Evolutionary conservation across 1,140 invertebrate genomes (phyloP).

Genomic region (Drosophila ohnishii): DNA sequence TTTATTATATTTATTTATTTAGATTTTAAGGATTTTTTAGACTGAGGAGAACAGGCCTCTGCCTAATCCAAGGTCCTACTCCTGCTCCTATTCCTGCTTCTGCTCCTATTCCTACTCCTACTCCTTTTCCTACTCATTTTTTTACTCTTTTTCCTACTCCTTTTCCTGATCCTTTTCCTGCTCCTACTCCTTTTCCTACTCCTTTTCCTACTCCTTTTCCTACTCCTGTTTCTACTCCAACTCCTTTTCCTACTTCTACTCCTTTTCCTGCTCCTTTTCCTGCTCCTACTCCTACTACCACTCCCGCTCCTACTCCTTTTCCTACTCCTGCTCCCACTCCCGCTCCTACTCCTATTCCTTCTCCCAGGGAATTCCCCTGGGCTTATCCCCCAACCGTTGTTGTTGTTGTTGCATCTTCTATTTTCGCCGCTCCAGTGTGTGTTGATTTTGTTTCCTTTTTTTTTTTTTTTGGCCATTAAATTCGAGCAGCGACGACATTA

Average conservation of each 20-base stretch:
- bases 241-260: not conserved
- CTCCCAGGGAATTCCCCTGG: conserved; percentile 11
- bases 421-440: conserved; percentile 8
- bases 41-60: too few relatives aligned
- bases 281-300: not conserved
- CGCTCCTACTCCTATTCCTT: not conserved
- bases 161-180: not conserved
- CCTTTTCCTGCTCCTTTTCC: not conserved
- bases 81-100: not conserved
- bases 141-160: too few relatives aligned
- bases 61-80: conserved; percentile 1
- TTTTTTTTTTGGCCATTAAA: conserved; percentile 47
- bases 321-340: not conserved
- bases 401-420: conserved; percentile 7
- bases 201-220: not conserved
- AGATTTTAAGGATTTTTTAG: conserved; percentile 7
- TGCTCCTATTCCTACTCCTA: not conserved
- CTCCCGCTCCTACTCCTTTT: not conserved
- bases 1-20: not conserved
- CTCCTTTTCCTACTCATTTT: too few relatives aligned
- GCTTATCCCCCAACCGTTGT: not conserved
- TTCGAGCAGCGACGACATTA: conserved; percentile 64
- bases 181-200: not conserved
- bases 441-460: conserved; percentile 13
- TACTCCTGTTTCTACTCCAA: not conserved